These are phyloP conservation scores for Machimus rusticus DNA, from an alignment of 2,888 invertebrate genomes.

Conservation along the genomic window DNA sequence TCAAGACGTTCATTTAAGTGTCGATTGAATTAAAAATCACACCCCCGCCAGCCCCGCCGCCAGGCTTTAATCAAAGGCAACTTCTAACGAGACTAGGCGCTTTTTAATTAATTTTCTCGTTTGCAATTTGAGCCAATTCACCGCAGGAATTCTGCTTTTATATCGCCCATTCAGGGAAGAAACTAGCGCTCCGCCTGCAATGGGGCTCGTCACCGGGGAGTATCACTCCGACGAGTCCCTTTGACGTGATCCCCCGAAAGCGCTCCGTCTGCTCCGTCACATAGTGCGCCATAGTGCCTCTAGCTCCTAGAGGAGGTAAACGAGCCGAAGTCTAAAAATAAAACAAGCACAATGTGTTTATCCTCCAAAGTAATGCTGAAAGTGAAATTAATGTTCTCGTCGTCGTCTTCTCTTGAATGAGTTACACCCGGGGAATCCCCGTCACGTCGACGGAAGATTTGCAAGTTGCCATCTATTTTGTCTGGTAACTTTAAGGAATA, in stretches of 20 bases:
- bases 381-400: neutral
- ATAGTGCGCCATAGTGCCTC: neutral
- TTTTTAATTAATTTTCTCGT: neutral
- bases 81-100: neutral
- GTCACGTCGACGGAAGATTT: neutral
- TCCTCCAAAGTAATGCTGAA: neutral
- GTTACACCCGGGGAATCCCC: neutral
- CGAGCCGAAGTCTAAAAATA: neutral
- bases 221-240: neutral
- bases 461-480: neutral
- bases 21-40: neutral
- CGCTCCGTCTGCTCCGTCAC: neutral
- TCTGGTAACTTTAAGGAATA: neutral
- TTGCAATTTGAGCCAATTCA: neutral
- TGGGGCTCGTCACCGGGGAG: neutral
- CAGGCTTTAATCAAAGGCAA: neutral
- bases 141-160: neutral
- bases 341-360: neutral
- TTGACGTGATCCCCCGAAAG: neutral
- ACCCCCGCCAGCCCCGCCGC: neutral
- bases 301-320: neutral
- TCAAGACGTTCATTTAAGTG: neutral
- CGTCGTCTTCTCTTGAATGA: neutral
- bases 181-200: neutral
- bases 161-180: neutral